Evolutionary conservation across 2,113 vertebrate species (phyloP).

Genomic region (Hystrix cristata): DNA sequence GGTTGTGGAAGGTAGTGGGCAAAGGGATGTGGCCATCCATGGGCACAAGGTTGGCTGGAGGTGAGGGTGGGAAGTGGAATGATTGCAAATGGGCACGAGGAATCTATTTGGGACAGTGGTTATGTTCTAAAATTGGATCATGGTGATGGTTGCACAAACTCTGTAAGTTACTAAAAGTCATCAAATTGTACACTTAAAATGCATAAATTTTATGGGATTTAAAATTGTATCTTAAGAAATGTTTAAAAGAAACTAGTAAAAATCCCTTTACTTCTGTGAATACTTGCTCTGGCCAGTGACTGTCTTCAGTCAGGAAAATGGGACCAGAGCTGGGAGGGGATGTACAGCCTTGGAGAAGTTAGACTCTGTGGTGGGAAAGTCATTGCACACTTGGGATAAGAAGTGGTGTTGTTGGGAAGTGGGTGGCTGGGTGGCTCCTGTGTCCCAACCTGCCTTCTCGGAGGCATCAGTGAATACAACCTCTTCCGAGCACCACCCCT

Average conservation of each 20-base stretch:
- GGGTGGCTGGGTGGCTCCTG: neutral
- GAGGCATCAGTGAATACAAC: neutral
- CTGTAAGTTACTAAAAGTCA: neutral
- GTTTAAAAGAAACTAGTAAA: neutral
- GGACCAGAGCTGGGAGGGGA: neutral
- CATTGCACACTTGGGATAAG: neutral
- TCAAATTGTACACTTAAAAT: neutral
- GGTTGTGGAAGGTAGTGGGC: neutral
- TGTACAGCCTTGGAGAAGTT: neutral
- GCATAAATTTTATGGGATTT: neutral
- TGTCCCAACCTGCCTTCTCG: too few species aligned
- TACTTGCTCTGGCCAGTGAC: neutral
- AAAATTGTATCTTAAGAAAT: neutral
- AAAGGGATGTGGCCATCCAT: neutral
- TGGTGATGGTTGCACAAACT: neutral
- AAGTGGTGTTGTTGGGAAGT: accelerated
- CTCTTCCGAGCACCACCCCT: neutral
- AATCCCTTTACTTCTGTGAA: neutral
- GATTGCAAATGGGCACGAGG: neutral
- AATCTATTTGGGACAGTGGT: neutral
- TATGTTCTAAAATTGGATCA: neutral
- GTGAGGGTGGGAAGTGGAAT: neutral
- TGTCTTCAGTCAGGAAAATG: neutral
- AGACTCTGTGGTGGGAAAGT: neutral
- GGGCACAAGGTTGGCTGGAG: neutral